Evolutionary conservation across 2,113 vertebrate genomes (phyloP).

Genomic region (Otolemur garnettii): DNA sequence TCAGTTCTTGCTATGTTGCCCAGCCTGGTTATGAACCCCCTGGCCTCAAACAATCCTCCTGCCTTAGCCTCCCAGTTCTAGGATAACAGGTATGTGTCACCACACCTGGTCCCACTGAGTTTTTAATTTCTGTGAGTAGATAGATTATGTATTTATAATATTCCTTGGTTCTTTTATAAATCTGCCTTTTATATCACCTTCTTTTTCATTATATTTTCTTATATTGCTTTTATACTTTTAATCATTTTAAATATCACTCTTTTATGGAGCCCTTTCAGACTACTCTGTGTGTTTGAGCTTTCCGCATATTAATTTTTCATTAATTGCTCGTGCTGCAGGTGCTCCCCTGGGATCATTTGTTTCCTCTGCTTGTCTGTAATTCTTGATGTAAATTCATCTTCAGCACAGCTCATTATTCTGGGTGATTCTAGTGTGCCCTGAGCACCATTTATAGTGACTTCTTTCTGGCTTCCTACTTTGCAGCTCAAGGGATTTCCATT

Average conservation of each 20-base stretch:
- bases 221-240: not conserved
- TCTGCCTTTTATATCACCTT: not conserved
- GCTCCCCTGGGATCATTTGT: not conserved
- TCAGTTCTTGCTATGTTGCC: too few species aligned
- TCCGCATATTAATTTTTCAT: not conserved
- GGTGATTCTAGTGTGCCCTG: not conserved
- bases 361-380: not conserved
- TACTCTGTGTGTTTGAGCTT: not conserved
- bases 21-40: too few species aligned
- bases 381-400: not conserved
- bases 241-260: not conserved
- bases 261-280: not conserved
- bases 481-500: too few species aligned
- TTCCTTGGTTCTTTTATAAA: not conserved
- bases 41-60: too few species aligned
- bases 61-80: too few species aligned
- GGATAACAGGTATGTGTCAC: too few species aligned
- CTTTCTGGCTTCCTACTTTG: not conserved
- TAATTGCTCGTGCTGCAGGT: not conserved
- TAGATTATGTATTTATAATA: not conserved
- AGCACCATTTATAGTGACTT: rapidly evolving
- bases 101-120: not conserved
- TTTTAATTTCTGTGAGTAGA: not conserved
- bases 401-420: not conserved
- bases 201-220: not conserved